Conservation (phyloP, 2,888 invertebrate species). For the Hyles lineata region DNA sequence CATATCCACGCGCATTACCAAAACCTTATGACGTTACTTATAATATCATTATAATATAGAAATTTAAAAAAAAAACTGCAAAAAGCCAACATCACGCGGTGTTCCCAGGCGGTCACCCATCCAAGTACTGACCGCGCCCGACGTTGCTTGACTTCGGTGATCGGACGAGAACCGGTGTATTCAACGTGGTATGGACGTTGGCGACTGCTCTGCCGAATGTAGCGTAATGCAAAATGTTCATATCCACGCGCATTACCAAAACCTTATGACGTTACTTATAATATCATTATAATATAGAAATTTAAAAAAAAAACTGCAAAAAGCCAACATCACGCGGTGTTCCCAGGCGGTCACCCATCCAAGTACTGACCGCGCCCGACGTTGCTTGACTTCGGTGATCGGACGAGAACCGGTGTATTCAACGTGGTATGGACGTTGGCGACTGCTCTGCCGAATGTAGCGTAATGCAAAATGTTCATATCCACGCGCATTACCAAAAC, state of each 20-base stretch:
- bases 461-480: too few species aligned
- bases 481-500: too few species aligned
- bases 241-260: too few species aligned
- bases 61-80: conserved; percentile 36
- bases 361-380: conserved; percentile 81
- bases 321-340: conserved; percentile 73
- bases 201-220: conserved; percentile 31
- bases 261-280: too few species aligned
- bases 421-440: conserved; percentile 75
- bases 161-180: conserved; percentile 81
- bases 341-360: conserved; percentile 81
- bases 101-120: conserved; percentile 81
- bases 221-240: too few species aligned
- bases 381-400: conserved; percentile 82
- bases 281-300: too few species aligned
- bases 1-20: too few species aligned
- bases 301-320: conserved; percentile 41
- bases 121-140: conserved; percentile 81
- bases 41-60: too few species aligned
- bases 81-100: conserved; percentile 73
- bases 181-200: conserved; percentile 77
- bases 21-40: too few species aligned
- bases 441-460: conserved; percentile 7
- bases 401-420: conserved; percentile 81
- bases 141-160: conserved; percentile 82